These are phyloP conservation scores for Dorcus parallelipipedus DNA, from an alignment of 2,888 invertebrate genomes.

Conservation along the genomic window DNA sequence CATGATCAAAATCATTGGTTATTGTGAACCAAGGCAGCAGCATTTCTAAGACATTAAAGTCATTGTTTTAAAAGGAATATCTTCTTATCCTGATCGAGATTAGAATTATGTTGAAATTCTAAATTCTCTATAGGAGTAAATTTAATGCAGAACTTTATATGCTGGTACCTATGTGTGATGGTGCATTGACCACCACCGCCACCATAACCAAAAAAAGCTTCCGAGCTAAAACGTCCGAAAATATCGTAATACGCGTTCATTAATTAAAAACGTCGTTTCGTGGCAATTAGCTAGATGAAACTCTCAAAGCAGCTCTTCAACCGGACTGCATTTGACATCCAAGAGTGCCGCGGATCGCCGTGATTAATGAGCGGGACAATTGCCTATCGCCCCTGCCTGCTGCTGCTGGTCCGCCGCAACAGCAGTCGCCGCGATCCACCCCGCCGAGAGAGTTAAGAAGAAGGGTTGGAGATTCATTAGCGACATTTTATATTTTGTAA, in stretches of 20 bases:
- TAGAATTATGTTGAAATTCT: no score
- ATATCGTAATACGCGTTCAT: slow-evolving; percentile 44
- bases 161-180: no score
- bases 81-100: no score
- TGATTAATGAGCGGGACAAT: slow-evolving; percentile 51
- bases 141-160: no score
- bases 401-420: slow-evolving; percentile 17
- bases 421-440: slow-evolving; percentile 7
- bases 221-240: slow-evolving; percentile 29
- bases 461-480: slow-evolving; percentile 42
- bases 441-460: slow-evolving; percentile 35
- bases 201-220: no score
- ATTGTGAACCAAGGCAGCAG: no score
- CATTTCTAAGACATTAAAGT: no score
- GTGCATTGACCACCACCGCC: no score
- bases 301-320: slow-evolving; percentile 49
- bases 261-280: slow-evolving; percentile 50
- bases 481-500: slow-evolving; percentile 45
- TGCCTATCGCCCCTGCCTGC: slow-evolving; percentile 38
- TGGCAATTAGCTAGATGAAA: slow-evolving; percentile 50
- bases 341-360: slow-evolving; percentile 47
- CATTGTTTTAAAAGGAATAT: no score
- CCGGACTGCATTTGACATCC: slow-evolving; percentile 49
- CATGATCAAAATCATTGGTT: no score
- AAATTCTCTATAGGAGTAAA: no score